Evolutionary conservation across 2,113 vertebrate genomes (phyloP).

Genomic region (Cavia porcellus): DNA sequence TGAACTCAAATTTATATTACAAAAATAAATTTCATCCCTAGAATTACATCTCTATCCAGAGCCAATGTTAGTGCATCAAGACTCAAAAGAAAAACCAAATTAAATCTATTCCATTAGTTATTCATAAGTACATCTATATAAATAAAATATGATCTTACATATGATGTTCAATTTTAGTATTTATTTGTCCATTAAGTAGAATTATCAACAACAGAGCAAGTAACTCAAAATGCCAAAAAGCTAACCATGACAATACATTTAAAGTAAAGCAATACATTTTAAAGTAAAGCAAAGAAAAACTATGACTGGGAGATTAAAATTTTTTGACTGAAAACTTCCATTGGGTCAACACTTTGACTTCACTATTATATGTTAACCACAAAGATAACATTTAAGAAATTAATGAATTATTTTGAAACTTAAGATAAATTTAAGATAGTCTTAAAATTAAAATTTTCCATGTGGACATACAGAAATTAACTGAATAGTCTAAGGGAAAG

Average conservation of each 20-base stretch:
- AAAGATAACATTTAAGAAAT: conserved; percentile 33
- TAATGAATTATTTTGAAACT: conserved; percentile 64
- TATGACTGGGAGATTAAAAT: conserved; percentile 30
- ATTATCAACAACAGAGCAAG: conserved; percentile 39
- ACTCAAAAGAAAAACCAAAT: conserved; percentile 34
- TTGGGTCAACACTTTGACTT: conserved; percentile 54
- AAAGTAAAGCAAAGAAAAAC: conserved; percentile 61
- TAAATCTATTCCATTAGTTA: conserved; percentile 42
- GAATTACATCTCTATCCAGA: conserved; percentile 15
- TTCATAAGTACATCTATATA: not conserved
- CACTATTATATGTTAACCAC: conserved; percentile 50
- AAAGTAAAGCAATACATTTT: conserved; percentile 52
- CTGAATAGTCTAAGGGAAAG: conserved; percentile 1
- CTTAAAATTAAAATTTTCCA: conserved; percentile 62
- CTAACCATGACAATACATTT: conserved; percentile 37
- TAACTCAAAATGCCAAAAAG: conserved; percentile 68
- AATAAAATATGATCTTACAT: conserved; percentile 47
- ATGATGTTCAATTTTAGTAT: conserved; percentile 48
- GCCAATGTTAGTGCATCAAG: conserved; percentile 56
- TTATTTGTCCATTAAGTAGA: conserved; percentile 53
- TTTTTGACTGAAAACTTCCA: conserved; percentile 41
- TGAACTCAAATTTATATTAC: conserved; percentile 29
- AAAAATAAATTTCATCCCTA: conserved; percentile 58
- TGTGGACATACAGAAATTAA: conserved; percentile 31
- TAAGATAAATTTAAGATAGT: conserved; percentile 64